phyloP scores from a whole-genome alignment of 2,888 invertebrate species.

The Labia minor region DNA sequence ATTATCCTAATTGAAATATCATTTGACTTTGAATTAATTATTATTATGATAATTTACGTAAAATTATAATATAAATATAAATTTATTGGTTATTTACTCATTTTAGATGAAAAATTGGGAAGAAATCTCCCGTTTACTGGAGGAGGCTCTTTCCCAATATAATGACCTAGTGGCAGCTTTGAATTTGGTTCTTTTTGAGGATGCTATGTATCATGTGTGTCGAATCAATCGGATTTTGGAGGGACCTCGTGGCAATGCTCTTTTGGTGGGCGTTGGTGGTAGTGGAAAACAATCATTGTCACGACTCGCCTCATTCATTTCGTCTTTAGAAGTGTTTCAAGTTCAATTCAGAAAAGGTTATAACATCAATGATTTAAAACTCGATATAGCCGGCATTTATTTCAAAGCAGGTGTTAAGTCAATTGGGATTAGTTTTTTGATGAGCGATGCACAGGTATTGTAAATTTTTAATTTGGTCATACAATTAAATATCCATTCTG shows the following conservation, averaged over 20 bases:
- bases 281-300: constrained; percentile 90
- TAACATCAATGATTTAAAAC: constrained; percentile 59
- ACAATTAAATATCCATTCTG: neutral
- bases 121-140: constrained; percentile 57
- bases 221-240: constrained; percentile 87
- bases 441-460: constrained; percentile 75
- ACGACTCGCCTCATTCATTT: constrained; percentile 78
- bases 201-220: constrained; percentile 80
- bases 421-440: constrained; percentile 73
- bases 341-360: constrained; percentile 85
- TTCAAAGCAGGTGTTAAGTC: constrained; percentile 77
- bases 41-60: too few relatives aligned
- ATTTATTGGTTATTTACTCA: too few relatives aligned
- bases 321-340: constrained; percentile 85
- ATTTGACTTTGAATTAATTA: too few relatives aligned
- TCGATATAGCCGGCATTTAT: constrained; percentile 58
- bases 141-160: constrained; percentile 71
- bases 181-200: constrained; percentile 90
- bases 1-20: too few relatives aligned
- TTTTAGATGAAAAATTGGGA: constrained; percentile 54
- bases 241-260: constrained; percentile 80
- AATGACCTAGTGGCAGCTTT: constrained; percentile 83
- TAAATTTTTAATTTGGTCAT: constrained; percentile 23
- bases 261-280: constrained; percentile 88
- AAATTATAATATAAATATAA: too few relatives aligned